Base-by-base conservation (phyloP, 2,888 invertebrate genomes). In the Leptinotarsa tumamoca region DNA sequence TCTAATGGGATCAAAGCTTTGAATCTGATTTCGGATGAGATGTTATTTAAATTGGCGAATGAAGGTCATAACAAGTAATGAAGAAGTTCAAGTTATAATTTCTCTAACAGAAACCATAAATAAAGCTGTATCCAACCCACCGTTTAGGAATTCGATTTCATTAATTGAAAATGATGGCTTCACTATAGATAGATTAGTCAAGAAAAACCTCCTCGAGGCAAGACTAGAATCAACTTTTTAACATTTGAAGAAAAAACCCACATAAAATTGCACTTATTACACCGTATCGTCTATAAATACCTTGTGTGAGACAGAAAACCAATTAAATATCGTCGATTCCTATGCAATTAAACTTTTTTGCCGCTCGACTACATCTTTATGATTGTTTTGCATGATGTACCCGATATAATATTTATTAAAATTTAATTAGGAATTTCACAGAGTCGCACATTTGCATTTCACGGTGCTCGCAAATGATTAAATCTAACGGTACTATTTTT, bases 351-450 rank as follows among this genome's bases (percentile, higher is more conserved):
- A 50, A 58, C 52, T 74, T 66, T 66, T 69, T 49, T 74, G 43
- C 68, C 27, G 21, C 63, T 71, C 52, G 58, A 33, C 71, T 66
- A 74, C 66, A 74, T 74, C 66, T 69, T 74, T 74, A 74, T 70
- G 69, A 69, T 74, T 69, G 69, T 74, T 70, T 69, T 69, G 43
- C 73, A 74, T 69, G 73, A 66, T 74, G 56, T 69, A 69, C 58
- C 69, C 66, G 50, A 73, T 67, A 50, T 68, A 43, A 43, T 43
- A 68, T 73, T 73, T 73, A 68, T 68, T 68, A 54, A 68, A n/a
- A 68, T 68, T 68, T 68, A 68, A 68, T 68, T 52, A 52, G 14
- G 14, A 68, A 68, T 68, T 68, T 68, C 54, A 68, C 51, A 68
- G 33, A 63, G 68, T 68, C 33, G 21, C 68, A 33, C 68, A 52